These are phyloP conservation scores for Erebia ligea DNA, from an alignment of 2,888 invertebrate genomes.

Conservation along the genomic window DNA sequence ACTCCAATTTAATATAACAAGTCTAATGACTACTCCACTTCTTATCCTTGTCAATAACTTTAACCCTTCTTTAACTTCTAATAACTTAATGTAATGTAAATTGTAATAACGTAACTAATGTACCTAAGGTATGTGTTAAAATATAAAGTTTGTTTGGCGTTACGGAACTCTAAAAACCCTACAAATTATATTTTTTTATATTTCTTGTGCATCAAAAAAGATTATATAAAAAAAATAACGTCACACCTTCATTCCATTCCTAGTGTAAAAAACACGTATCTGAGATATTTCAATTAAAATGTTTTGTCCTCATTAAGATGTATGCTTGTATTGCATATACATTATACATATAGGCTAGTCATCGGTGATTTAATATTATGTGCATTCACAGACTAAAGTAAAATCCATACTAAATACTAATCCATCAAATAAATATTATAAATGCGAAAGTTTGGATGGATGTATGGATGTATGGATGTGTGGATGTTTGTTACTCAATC, in stretches of 20 bases:
- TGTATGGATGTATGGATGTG: no score
- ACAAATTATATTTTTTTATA: no score
- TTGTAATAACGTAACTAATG: no score
- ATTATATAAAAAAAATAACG: slow-evolving; percentile 13
- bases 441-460: no score
- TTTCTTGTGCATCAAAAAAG: not conserved
- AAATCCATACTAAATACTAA: not conserved
- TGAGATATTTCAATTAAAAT: slow-evolving; percentile 28
- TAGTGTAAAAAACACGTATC: slow-evolving; percentile 10
- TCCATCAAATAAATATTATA: no score
- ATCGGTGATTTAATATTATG: slow-evolving; percentile 17
- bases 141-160: not conserved
- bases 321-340: slow-evolving; percentile 14
- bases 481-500: no score
- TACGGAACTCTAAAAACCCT: not conserved
- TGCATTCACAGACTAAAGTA: not conserved
- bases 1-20: no score
- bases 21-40: no score
- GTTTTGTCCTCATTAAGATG: slow-evolving; percentile 22
- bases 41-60: no score
- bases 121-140: not conserved
- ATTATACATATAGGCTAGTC: slow-evolving; percentile 22
- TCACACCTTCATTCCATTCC: slow-evolving; percentile 16
- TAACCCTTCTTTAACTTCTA: no score
- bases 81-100: no score